Evolutionary conservation across 2,888 invertebrate genomes (phyloP), one percentile per base, ranked within the genome.

Genomic region (Plagiodera versicolora): DNA sequence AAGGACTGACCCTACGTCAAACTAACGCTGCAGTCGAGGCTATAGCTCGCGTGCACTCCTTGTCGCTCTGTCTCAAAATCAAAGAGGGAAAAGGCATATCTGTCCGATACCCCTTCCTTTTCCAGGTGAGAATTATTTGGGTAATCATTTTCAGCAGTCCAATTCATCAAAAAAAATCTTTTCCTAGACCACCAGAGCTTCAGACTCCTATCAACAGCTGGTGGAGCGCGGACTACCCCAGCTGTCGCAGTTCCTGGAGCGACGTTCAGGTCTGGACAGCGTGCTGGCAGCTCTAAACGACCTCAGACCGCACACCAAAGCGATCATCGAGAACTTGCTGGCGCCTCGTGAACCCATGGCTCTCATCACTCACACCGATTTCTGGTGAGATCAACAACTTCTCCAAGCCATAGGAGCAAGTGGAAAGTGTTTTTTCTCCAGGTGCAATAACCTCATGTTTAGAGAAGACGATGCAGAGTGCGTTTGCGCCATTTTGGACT

Each of bases 361-460:
- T 0, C 82, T 91, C 5, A 87, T 92, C 61, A 91, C 90, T 0
- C 92, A 92, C 77, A 91, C 91, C 0, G 92, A 92, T 75, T 92
- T 92, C 78, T 92, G 92, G 92, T 39, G 6, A 9, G 14, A 3
- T 24, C 24, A 24, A 24, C 24, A 24, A 24, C 6, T 24, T 24
- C 24, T 6, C 24, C 24, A n/a, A n/a, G n/a, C n/a, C n/a, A n/a
- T n/a, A n/a, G n/a, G n/a, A n/a, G n/a, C n/a, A n/a, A 28, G 28
- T 8, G 4, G 28, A 28, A 28, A 8, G 8, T 8, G 8, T 28
- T 28, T 28, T 11, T 32, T 32, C 11, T n/a, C 14, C 14, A 39
- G 39, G 39, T 89, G 90, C 75, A 91, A 91, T 70, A 91, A 91
- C 79, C 82, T 91, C 14, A 81, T 91, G 63, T 90, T 92, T 72